Conservation (phyloP, 1,140 invertebrate species). For the Adoxophyes honmai region DNA sequence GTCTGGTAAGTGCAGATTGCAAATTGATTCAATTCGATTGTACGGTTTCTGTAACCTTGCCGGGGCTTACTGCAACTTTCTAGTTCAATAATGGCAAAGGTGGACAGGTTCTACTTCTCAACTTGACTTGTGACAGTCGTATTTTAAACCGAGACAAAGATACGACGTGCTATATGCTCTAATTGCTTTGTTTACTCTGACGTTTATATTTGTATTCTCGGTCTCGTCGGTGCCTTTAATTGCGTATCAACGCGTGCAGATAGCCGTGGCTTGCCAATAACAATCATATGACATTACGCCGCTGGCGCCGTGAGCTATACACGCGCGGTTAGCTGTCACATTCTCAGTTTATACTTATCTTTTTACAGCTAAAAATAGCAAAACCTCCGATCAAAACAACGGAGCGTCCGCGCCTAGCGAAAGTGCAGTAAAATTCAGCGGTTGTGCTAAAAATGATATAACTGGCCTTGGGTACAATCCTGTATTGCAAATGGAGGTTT, state of each 20-base stretch:
- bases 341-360: constrained; percentile 52
- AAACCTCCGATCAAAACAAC: constrained; percentile 64
- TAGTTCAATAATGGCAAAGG: constrained; percentile 16
- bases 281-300: constrained; percentile 62
- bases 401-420: constrained; percentile 36
- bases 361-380: constrained; percentile 70
- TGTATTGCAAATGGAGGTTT: constrained; percentile 26
- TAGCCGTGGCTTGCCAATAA: constrained; percentile 34
- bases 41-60: constrained; percentile 40
- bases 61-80: constrained; percentile 32
- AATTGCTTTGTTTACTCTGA: constrained; percentile 12
- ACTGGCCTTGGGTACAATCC: constrained; percentile 19
- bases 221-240: not conserved
- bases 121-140: not conserved
- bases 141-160: not conserved
- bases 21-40: constrained; percentile 14
- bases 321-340: constrained; percentile 30
- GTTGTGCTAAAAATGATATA: constrained; percentile 28
- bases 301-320: constrained; percentile 56
- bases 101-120: not conserved
- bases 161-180: not conserved
- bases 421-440: constrained; percentile 41
- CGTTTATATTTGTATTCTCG: constrained; percentile 10
- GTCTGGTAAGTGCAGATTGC: constrained; percentile 42
- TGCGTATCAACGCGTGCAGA: constrained; percentile 3